A percentile compares a stretch with the other conserved stretches of the same genome.
phyloP scores from a whole-genome alignment of 1,140 invertebrate genomes.

The Delia radicum region DNA sequence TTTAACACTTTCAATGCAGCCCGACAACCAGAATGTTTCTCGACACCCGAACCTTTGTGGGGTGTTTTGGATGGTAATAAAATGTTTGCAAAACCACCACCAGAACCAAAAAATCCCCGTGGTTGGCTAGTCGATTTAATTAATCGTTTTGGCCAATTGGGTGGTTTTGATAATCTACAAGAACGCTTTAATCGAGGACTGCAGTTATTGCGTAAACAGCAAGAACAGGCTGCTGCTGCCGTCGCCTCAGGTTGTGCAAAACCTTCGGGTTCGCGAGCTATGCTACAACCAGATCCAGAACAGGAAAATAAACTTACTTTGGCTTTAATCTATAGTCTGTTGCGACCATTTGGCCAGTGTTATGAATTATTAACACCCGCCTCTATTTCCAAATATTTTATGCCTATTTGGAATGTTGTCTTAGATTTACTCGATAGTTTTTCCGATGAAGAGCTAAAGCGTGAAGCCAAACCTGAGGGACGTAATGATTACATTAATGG shows the following conservation, averaged over 20 bases:
- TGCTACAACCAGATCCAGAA: slow-evolving; percentile 26
- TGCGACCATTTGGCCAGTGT: slow-evolving; percentile 90
- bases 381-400: slow-evolving; percentile 89
- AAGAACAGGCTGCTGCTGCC: slow-evolving; percentile 28
- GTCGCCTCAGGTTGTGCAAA: slow-evolving; percentile 49
- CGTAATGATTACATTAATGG: slow-evolving; percentile 90
- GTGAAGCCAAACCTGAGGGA: slow-evolving; percentile 93
- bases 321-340: slow-evolving; percentile 78
- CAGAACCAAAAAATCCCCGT: slow-evolving; percentile 73
- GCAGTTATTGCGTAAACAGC: slow-evolving; percentile 54
- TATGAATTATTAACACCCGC: slow-evolving; percentile 87
- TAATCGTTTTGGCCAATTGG: slow-evolving; percentile 87
- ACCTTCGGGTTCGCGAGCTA: slow-evolving; percentile 25
- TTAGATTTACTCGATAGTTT: slow-evolving; percentile 88
- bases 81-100: slow-evolving; percentile 77
- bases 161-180: slow-evolving; percentile 85
- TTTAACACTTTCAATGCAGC: slow-evolving; percentile 92
- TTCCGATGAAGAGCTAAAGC: slow-evolving; percentile 96
- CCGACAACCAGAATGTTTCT: slow-evolving; percentile 76
- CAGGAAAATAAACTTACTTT: slow-evolving; percentile 64
- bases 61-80: slow-evolving; percentile 50
- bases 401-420: slow-evolving; percentile 92
- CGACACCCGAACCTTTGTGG: slow-evolving; percentile 57
- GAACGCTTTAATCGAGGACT: slow-evolving; percentile 75
- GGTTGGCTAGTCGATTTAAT: slow-evolving; percentile 96